phyloP scores from a whole-genome alignment of 2,113 vertebrate species.

The Nycticebus coucang region DNA sequence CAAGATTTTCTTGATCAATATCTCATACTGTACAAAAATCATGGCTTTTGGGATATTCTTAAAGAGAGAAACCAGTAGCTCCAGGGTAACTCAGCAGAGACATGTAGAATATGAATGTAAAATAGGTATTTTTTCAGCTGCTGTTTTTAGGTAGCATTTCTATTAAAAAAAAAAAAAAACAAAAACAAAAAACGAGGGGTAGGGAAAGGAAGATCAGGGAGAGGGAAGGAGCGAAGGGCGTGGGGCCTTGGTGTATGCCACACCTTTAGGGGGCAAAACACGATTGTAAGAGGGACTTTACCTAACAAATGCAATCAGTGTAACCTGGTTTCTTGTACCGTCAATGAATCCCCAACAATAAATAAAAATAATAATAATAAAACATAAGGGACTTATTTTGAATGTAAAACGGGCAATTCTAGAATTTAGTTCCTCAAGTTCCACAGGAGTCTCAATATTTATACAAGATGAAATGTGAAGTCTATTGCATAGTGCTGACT shows the following conservation, averaged over 20 bases:
- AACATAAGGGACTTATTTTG: not conserved
- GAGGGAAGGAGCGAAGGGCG: no score
- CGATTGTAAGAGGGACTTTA: no score
- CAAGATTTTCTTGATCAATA: constrained; percentile 22
- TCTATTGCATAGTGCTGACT: not conserved
- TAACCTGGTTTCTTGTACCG: no score
- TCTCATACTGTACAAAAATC: not conserved
- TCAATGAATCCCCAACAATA: no score
- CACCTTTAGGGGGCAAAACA: no score
- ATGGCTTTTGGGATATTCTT: not conserved
- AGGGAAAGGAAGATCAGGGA: no score
- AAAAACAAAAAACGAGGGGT: not conserved
- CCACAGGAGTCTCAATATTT: constrained; percentile 7
- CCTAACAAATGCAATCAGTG: no score
- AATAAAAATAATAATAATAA: no score
- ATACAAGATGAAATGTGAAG: not conserved
- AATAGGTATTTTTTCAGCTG: constrained; percentile 35
- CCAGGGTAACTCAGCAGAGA: constrained; percentile 24
- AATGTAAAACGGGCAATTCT: constrained; percentile 51
- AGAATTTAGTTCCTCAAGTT: constrained; percentile 37
- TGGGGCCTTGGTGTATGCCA: no score
- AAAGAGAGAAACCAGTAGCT: constrained; percentile 26
- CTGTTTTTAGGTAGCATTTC: constrained; percentile 29
- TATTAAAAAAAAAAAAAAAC: not conserved
- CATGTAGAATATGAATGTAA: not conserved